Percentiles rank a stretch among this genome's conserved stretches.
Evolutionary conservation across 2,113 vertebrate species (phyloP).

Genomic region (Lamprotornis superbus): DNA sequence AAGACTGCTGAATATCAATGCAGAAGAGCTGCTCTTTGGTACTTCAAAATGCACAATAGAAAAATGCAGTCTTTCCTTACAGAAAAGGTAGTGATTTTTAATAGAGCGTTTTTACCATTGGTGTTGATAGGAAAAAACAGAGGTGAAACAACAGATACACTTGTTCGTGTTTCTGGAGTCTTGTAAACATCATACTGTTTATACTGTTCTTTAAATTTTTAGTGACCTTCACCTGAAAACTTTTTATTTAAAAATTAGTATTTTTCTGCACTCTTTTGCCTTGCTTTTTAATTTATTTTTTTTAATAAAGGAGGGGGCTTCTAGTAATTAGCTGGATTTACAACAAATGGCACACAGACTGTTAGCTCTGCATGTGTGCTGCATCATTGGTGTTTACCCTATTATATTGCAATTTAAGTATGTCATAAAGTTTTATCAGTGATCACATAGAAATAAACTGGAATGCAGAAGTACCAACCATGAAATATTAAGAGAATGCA

Average conservation of each 20-base stretch:
- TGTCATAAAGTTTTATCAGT: slow-evolving; percentile 78
- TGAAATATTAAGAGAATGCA: slow-evolving; percentile 28
- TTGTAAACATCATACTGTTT: neutral
- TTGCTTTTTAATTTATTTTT: neutral
- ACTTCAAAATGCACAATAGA: neutral
- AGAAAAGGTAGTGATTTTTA: neutral
- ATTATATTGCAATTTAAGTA: slow-evolving; percentile 84
- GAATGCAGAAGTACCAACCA: slow-evolving; percentile 28
- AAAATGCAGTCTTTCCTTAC: neutral
- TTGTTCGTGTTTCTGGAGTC: fast-evolving
- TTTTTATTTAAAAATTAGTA: neutral
- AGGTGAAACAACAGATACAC: neutral
- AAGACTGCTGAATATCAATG: neutral
- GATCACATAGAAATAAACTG: slow-evolving; percentile 64
- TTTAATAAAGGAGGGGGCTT: slow-evolving; percentile 50
- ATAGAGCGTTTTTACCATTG: neutral
- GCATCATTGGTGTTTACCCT: slow-evolving; percentile 84
- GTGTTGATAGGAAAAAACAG: neutral
- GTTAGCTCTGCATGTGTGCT: slow-evolving; percentile 91
- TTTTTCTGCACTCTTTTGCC: neutral
- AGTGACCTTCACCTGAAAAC: slow-evolving; percentile 48
- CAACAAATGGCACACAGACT: slow-evolving; percentile 97
- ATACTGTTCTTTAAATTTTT: neutral
- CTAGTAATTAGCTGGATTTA: slow-evolving; percentile 87
- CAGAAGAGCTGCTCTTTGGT: neutral